Conservation (phyloP, 2,888 invertebrate genomes). For the Agapetus fuscipes region DNA sequence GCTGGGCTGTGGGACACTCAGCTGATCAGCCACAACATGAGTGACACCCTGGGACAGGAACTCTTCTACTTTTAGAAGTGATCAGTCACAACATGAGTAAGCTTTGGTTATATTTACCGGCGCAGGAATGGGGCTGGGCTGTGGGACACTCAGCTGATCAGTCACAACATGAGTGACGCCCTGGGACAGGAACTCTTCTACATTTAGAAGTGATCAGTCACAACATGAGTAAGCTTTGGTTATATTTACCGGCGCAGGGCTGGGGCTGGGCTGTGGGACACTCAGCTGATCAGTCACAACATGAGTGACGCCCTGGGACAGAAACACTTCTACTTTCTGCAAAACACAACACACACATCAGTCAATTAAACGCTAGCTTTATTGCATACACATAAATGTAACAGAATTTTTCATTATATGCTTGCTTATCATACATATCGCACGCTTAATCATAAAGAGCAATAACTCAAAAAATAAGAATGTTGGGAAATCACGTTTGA, state of each 20-base stretch:
- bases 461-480: too few relatives aligned
- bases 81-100: too few relatives aligned
- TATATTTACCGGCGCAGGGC: too few relatives aligned
- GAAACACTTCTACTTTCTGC: slow-evolving; percentile 52
- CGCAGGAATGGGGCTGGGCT: not conserved
- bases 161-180: slow-evolving; percentile 52
- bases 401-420: too few relatives aligned
- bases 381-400: too few relatives aligned
- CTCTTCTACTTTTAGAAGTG: slow-evolving; percentile 49
- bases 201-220: too few relatives aligned
- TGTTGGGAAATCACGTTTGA: too few relatives aligned
- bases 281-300: slow-evolving; percentile 39
- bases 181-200: slow-evolving; percentile 51
- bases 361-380: too few relatives aligned
- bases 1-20: not conserved
- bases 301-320: slow-evolving; percentile 50
- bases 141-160: slow-evolving; percentile 25
- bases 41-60: slow-evolving; percentile 52
- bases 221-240: too few relatives aligned
- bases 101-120: too few relatives aligned
- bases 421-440: too few relatives aligned
- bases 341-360: slow-evolving; percentile 22
- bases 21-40: slow-evolving; percentile 44
- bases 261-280: not conserved
- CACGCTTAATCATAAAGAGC: too few relatives aligned